Evolutionary conservation across 2,888 invertebrate species (phyloP), one percentile per base, ranked within the genome.

Genomic region (Mythimna lalbum): DNA sequence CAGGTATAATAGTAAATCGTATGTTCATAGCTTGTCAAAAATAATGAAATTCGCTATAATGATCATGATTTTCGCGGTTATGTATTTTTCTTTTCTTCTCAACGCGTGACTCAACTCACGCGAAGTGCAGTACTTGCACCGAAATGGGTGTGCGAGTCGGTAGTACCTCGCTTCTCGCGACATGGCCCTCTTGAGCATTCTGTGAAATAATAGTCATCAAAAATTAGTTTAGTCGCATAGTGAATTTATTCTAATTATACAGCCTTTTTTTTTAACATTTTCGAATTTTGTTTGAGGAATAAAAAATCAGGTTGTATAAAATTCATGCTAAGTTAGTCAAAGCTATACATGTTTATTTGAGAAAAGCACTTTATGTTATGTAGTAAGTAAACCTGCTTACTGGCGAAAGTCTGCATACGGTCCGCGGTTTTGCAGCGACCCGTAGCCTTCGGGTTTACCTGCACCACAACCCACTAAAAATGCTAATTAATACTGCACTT

Each of bases 21-120:
- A 36, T 76, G 73, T 73, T 73, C 73, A 76, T 61, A 73, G 77
- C 73, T 61, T 33, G 56, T 50, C 4, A 19, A 39, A 19, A 43
- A 43, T 52, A 12, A 65, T 52, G 12, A 33, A 21, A 33, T 65
- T 64, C 17, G 57, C 36, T 55, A 19, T 1, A 17, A 43, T 43
- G 17, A 43, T 43, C 17, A 43, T 19, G 43, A 17, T 43, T 43
- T 43, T 17, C 5, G 43, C 43, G 4, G 17, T 17, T 43, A 6
- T 19, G 19, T 19, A 43, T 17, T 43, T 43, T 39, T 39, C 17
- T 17, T 43, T 43, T 43, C 17, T 43, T 19, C 43, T 17, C 17
- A 19, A 5, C 43, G 43, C 43, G 39, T 39, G 43, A 17, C 17
- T 43, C 43, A 43, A 43, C 43, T 53, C 27, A 55, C 31, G 31